Percentiles rank a stretch among this genome's conserved stretches.
These are phyloP conservation scores for Plotosus lineatus DNA, from an alignment of 2,113 vertebrate species.

Conservation along the genomic window DNA sequence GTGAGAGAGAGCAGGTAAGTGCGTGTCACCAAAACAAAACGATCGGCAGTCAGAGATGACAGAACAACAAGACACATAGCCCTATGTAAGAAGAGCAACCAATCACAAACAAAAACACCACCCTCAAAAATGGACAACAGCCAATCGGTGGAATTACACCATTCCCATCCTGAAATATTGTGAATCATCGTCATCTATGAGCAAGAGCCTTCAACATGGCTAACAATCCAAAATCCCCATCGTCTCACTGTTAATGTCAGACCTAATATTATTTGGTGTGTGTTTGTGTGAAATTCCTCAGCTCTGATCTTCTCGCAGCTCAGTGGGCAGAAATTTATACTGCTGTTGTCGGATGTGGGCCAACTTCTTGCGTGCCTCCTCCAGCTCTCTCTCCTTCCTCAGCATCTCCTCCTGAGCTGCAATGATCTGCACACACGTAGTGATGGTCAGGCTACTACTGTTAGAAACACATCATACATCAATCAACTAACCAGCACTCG, in stretches of 20 bases:
- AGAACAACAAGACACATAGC: slow-evolving; percentile 40
- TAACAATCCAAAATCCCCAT: slow-evolving; percentile 11
- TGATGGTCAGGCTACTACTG: background rate
- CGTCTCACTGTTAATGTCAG: background rate
- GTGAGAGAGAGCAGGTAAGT: slow-evolving; percentile 66
- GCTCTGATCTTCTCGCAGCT: slow-evolving; percentile 91
- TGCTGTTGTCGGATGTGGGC: slow-evolving; percentile 99
- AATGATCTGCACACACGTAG: slow-evolving; percentile 82
- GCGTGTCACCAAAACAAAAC: slow-evolving; percentile 56
- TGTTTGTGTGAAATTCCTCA: slow-evolving; percentile 55
- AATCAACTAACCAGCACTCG: background rate
- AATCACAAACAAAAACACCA: background rate
- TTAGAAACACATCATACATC: background rate
- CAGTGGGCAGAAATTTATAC: slow-evolving; percentile 96
- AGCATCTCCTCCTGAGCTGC: slow-evolving; percentile 99
- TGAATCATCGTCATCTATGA: slow-evolving; percentile 5
- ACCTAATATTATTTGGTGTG: background rate
- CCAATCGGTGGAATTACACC: slow-evolving; percentile 11
- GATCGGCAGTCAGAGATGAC: background rate
- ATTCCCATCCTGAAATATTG: slow-evolving; percentile 16
- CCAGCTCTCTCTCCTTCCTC: slow-evolving; percentile 94
- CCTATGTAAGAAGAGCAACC: slow-evolving; percentile 30
- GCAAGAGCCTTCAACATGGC: slow-evolving; percentile 52
- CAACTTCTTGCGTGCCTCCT: slow-evolving; percentile 96
- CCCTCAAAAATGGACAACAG: background rate